These are phyloP conservation scores for Gnathochromis pfefferi DNA, from an alignment of 2,113 vertebrate genomes.

Conservation along the genomic window DNA sequence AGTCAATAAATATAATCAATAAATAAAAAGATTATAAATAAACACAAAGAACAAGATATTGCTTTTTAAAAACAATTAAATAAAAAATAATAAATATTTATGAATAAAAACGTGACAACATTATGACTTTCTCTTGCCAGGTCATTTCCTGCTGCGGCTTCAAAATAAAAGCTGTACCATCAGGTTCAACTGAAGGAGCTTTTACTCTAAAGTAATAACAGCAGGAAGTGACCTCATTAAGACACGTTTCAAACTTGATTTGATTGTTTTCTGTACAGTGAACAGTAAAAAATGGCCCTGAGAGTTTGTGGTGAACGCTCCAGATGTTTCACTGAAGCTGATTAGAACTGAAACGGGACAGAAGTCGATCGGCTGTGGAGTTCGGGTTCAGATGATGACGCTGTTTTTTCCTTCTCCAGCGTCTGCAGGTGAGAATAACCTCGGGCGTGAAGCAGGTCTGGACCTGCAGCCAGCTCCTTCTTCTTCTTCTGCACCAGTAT, in stretches of 20 bases:
- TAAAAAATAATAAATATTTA: not conserved
- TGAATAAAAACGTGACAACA: not conserved
- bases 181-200: not conserved
- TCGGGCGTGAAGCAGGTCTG: not conserved
- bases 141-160: not conserved
- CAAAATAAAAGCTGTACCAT: not conserved
- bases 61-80: not conserved
- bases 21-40: not conserved
- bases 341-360: not conserved
- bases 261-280: not conserved
- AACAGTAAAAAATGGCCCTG: not conserved
- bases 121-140: not conserved
- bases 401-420: not conserved
- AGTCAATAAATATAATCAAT: constrained; percentile 8
- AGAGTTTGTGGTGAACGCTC: not conserved
- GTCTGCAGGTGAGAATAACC: not conserved
- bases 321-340: not conserved
- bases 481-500: not conserved
- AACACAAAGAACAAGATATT: not conserved
- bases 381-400: not conserved
- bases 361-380: not conserved
- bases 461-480: not conserved
- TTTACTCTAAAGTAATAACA: not conserved
- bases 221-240: not conserved
- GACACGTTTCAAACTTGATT: not conserved